Base-by-base conservation (phyloP, 2,888 invertebrate genomes). In the Drosophila fungiperda region DNA sequence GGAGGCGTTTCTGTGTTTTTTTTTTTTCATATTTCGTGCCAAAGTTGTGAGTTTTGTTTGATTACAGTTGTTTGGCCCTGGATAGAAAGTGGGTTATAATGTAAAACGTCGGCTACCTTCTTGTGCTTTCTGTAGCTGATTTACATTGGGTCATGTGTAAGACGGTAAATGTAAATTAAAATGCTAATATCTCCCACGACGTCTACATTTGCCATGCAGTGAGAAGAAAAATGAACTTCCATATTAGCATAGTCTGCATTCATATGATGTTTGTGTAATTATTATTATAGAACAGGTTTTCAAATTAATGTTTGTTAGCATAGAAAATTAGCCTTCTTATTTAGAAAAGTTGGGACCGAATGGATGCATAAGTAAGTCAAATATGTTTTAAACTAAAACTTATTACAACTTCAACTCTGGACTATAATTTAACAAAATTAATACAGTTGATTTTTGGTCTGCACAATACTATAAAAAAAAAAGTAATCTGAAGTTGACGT, bases 101-200 rank as follows among this genome's bases (percentile, higher is more conserved):
- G 73, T 42, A 78, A 77, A 72, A 73, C 59, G 48, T 66, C 65
- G 71, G 61, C 29, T 48, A 50, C 48, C 61, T 75, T 76, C 52
- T 62, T 66, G 45, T 55, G 49, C 66, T 62, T 68, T 48, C 65
- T 71, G 76, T 52, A 32, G 45, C 76, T 76, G 68, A 79, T 79
- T 82, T 79, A 73, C 79, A 82, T 81, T 69, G 73, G 79, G 73
- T 73, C 79, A 78, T 73, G 80, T 78, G 80, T 75, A 68, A 55
- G 65, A 75, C 72, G 66, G 73, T 68, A 78, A 78, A 81, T 75
- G 63, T 62, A 72, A 76, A 76, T 76, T 58, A 65, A 76, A 80
- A 82, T 82, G 76, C 73, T 76, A 76, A 81, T 81, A 69, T 65
- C 72, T 62, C 29, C 49, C 78, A 73, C 62, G 74, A 57, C 66